Percentiles rank a stretch among this genome's conserved stretches.
phyloP scores from a whole-genome alignment of 2,113 vertebrate species.

The Prunella himalayana region DNA sequence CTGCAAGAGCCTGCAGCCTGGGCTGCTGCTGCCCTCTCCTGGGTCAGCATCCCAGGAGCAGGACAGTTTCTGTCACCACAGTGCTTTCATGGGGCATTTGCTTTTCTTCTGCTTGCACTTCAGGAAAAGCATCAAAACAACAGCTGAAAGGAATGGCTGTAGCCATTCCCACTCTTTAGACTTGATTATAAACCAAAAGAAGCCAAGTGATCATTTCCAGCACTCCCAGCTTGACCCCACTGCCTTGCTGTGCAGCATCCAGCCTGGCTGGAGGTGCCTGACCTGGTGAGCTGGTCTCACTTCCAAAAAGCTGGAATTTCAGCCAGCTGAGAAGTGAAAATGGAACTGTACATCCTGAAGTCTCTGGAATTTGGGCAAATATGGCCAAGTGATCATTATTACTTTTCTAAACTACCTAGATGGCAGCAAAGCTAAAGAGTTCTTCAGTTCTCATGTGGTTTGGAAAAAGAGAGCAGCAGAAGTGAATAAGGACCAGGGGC shows the following conservation, averaged over 20 bases:
- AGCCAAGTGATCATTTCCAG: not conserved
- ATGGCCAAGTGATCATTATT: fast-evolving
- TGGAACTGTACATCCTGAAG: not conserved
- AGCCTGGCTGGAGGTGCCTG: not conserved
- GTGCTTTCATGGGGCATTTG: not conserved
- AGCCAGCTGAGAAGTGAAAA: not conserved
- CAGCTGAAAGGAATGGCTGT: not conserved
- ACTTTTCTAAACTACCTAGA: not conserved
- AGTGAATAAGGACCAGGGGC: not conserved
- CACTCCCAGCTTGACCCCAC: not conserved
- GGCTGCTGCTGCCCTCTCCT: conserved; percentile 56
- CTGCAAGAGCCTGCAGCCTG: not conserved
- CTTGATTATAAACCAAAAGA: not conserved
- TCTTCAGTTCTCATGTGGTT: not conserved
- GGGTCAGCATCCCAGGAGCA: not conserved
- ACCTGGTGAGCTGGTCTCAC: fast-evolving
- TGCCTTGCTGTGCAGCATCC: not conserved
- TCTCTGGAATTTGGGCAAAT: not conserved
- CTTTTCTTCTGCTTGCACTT: not conserved
- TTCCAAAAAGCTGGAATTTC: not conserved
- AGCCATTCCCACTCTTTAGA: not conserved
- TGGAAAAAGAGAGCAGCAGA: not conserved
- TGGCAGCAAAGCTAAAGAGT: not conserved
- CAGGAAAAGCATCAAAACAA: not conserved
- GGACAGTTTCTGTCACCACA: not conserved